phyloP scores from a whole-genome alignment of 1,140 invertebrate species.

The Charaxes varanes region DNA sequence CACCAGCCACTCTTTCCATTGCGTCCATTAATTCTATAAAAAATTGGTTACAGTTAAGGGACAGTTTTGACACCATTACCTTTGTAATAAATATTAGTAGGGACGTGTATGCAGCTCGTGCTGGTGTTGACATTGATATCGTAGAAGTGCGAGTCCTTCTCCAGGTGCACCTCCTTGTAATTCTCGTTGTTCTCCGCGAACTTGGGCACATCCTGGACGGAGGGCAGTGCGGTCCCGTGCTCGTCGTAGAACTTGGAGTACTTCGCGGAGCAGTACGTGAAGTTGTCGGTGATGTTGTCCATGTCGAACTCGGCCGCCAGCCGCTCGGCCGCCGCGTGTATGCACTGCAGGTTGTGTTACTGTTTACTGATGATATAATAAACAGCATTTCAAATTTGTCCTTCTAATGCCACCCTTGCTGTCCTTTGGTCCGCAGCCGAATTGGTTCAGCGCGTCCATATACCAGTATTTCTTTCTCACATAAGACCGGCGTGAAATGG shows the following conservation, averaged over 20 bases:
- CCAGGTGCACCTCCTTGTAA: conserved; percentile 76
- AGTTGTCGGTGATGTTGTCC: conserved; percentile 49
- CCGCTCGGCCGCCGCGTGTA: conserved; percentile 80
- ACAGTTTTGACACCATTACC: conserved; percentile 63
- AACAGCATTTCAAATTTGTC: too few species aligned
- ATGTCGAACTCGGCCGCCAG: conserved; percentile 77
- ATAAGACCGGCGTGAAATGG: too few species aligned
- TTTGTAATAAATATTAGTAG: conserved; percentile 93
- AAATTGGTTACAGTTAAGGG: conserved; percentile 1
- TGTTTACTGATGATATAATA: too few species aligned
- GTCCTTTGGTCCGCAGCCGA: too few species aligned
- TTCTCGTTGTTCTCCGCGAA: conserved; percentile 54
- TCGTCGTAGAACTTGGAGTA: conserved; percentile 74
- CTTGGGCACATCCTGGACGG: conserved; percentile 29
- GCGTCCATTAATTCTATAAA: too few species aligned
- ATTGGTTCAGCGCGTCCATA: too few species aligned
- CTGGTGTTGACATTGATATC: conserved; percentile 88
- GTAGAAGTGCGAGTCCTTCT: conserved; percentile 87
- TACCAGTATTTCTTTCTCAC: too few species aligned
- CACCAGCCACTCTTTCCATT: too few species aligned
- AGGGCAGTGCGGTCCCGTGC: conserved; percentile 21
- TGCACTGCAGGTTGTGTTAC: conserved; percentile 77
- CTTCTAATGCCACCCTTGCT: too few species aligned
- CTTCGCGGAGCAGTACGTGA: conserved; percentile 83
- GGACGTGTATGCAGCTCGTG: conserved; percentile 92